Evolutionary conservation across 2,888 invertebrate genomes (phyloP).

Genomic region (Cosmia pyralina): DNA sequence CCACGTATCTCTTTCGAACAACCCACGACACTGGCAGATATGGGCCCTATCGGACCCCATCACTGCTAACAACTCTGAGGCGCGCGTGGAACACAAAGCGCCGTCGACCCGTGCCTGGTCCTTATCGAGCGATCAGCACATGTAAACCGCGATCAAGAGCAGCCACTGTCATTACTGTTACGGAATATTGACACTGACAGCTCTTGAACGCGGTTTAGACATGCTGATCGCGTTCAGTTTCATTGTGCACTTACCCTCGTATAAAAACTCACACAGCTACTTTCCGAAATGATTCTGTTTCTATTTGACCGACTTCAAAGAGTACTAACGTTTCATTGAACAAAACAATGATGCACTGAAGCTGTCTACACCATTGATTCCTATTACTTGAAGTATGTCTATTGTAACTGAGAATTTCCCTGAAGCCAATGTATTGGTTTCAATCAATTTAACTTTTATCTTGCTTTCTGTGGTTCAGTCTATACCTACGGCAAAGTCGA

Average conservation of each 20-base stretch:
- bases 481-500: neutral
- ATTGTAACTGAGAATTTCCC: constrained; percentile 1
- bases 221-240: no score
- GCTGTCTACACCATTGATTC: constrained; percentile 22
- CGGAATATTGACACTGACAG: no score
- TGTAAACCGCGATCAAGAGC: no score
- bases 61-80: no score
- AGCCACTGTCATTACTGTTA: no score
- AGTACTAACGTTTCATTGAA: constrained; percentile 38
- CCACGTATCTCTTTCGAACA: no score
- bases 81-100: no score
- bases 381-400: constrained; percentile 13
- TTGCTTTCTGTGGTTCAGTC: neutral
- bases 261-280: neutral
- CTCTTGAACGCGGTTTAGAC: no score
- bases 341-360: constrained; percentile 9
- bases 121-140: no score
- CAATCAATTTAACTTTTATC: neutral
- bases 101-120: no score
- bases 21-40: no score
- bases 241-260: neutral
- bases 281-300: constrained; percentile 2
- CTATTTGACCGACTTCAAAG: constrained; percentile 25
- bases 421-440: constrained; percentile 5
- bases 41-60: no score